A percentile compares a stretch with the other conserved stretches of the same genome.
These are phyloP conservation scores for Eclectus roratus DNA, from an alignment of 2,113 vertebrate genomes.

Conservation along the genomic window DNA sequence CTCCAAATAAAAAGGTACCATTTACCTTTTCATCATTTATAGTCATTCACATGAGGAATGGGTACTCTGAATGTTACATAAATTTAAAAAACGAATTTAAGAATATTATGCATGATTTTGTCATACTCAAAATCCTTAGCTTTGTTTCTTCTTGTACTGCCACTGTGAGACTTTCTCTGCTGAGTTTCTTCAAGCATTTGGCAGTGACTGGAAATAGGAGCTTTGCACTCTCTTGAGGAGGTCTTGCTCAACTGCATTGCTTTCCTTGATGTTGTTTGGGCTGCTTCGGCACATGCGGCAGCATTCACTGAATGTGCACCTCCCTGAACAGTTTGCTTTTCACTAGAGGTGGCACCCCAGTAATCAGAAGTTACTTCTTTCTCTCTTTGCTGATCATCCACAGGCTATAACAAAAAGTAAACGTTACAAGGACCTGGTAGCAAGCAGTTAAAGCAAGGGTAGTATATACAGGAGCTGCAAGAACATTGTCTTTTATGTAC, in stretches of 20 bases:
- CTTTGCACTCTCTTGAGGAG: neutral
- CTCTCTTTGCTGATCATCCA: neutral
- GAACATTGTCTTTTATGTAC: neutral
- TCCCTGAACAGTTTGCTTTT: neutral
- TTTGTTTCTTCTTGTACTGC: neutral
- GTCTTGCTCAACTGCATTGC: neutral
- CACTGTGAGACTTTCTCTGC: neutral
- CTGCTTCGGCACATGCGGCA: neutral
- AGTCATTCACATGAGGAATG: neutral
- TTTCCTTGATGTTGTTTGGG: neutral
- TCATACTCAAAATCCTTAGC: slow-evolving; percentile 8
- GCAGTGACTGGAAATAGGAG: neutral
- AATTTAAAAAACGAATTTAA: neutral
- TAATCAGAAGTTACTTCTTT: neutral
- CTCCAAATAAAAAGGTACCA: neutral
- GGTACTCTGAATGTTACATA: neutral
- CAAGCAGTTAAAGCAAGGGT: neutral
- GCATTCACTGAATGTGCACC: neutral
- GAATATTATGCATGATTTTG: neutral
- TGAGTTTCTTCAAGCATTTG: neutral
- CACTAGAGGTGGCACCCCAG: neutral
- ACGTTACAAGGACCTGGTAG: neutral
- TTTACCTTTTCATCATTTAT: neutral
- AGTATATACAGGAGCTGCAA: neutral
- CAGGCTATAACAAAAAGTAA: slow-evolving; percentile 43